These are phyloP conservation scores for Paraplagusia blochii DNA, from an alignment of 2,113 vertebrate genomes.

Conservation along the genomic window DNA sequence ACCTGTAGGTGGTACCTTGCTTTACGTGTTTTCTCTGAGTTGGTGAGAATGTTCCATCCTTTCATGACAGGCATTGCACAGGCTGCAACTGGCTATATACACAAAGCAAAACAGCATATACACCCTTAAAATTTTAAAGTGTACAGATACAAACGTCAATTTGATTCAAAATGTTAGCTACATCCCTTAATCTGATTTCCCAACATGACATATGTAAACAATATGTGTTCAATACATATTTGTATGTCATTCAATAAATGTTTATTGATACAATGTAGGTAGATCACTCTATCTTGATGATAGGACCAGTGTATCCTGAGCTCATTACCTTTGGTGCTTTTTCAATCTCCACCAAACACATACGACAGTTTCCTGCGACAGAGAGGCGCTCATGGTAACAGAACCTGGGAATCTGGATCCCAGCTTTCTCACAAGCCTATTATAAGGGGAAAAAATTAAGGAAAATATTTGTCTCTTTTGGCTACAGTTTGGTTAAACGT, in stretches of 20 bases:
- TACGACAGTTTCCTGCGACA: constrained; percentile 96
- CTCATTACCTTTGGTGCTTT: constrained; percentile 90
- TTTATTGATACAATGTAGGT: too few species aligned
- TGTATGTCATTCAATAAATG: too few species aligned
- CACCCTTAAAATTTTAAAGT: background rate
- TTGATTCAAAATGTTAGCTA: too few species aligned
- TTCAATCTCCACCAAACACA: constrained; percentile 99
- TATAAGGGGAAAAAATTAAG: background rate
- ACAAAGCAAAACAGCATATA: background rate
- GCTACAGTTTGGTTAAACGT: too few species aligned
- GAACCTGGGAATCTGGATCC: constrained; percentile 96
- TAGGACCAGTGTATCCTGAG: too few species aligned
- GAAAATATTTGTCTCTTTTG: background rate
- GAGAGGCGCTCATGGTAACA: constrained; percentile 98
- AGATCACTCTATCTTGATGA: too few species aligned
- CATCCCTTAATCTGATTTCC: too few species aligned
- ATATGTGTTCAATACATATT: too few species aligned
- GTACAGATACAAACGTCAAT: background rate
- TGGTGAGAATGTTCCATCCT: constrained; percentile 98
- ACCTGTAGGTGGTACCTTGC: constrained; percentile 80
- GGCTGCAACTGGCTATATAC: constrained; percentile 88
- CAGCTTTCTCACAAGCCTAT: constrained; percentile 93
- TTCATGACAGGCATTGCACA: constrained; percentile 99
- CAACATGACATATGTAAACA: too few species aligned
- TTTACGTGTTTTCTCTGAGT: constrained; percentile 95